These are phyloP conservation scores for Ormyrus nitidulus DNA, from an alignment of 2,888 invertebrate genomes.

Conservation along the genomic window DNA sequence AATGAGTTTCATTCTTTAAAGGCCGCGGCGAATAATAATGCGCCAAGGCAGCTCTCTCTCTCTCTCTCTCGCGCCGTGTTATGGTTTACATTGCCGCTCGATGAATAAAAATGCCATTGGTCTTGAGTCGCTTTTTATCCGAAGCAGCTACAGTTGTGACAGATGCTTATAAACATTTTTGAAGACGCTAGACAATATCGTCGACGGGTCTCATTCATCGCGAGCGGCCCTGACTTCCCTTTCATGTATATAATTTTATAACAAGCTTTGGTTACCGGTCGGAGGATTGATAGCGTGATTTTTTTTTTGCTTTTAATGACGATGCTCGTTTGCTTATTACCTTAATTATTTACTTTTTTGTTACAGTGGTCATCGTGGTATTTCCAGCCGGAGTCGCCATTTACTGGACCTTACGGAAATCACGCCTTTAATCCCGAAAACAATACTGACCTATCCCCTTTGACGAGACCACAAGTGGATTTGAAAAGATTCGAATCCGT, in stretches of 20 bases:
- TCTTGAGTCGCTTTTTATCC: slow-evolving; percentile 26
- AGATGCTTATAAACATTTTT: slow-evolving; percentile 45
- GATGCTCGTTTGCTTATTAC: no score
- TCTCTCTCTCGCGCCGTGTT: slow-evolving; percentile 14
- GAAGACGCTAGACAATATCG: slow-evolving; percentile 28
- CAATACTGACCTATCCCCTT: slow-evolving; percentile 29
- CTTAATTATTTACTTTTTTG: neutral
- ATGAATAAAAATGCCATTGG: slow-evolving; percentile 51
- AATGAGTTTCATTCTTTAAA: slow-evolving; percentile 53
- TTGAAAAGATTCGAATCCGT: slow-evolving; percentile 61
- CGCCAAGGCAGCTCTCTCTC: neutral
- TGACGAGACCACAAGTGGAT: slow-evolving; percentile 62
- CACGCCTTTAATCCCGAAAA: slow-evolving; percentile 59
- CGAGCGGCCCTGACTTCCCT: slow-evolving; percentile 4
- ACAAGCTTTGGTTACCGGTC: slow-evolving; percentile 1
- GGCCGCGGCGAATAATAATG: slow-evolving; percentile 18
- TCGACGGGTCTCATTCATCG: neutral
- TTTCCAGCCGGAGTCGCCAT: slow-evolving; percentile 68
- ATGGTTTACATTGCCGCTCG: slow-evolving; percentile 24
- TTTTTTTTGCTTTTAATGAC: no score
- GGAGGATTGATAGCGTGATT: slow-evolving; percentile 18
- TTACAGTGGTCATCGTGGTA: slow-evolving; percentile 72
- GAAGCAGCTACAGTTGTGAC: slow-evolving; percentile 42
- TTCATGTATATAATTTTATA: neutral
- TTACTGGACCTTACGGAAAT: slow-evolving; percentile 60